A percentile compares a stretch with the other conserved stretches of the same genome.
These are phyloP conservation scores for Neopipo cinnamomea DNA, from an alignment of 2,113 vertebrate species.

Conservation along the genomic window DNA sequence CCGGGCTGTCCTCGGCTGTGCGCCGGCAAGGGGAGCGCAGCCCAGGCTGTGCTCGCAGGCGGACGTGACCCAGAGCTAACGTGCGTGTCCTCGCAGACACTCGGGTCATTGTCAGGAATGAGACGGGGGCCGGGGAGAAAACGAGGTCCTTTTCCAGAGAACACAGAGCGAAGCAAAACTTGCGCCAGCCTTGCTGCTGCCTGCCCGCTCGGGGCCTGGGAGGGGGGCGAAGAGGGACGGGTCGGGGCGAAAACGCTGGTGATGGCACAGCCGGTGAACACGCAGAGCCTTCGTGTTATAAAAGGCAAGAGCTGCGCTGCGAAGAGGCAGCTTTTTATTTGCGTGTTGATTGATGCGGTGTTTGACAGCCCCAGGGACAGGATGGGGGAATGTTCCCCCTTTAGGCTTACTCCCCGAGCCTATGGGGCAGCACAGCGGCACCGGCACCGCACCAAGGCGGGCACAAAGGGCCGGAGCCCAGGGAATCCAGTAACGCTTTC, in stretches of 20 bases:
- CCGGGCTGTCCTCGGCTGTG: neutral
- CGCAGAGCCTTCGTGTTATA: neutral
- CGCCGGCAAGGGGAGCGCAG: neutral
- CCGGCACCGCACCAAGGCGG: neutral
- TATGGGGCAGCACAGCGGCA: neutral
- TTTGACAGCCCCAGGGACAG: no score
- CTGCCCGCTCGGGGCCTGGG: neutral
- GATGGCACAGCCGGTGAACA: neutral
- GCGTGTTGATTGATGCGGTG: fast-evolving
- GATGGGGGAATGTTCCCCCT: fast-evolving
- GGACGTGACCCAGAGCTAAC: neutral
- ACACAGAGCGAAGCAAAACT: neutral
- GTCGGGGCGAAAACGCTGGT: fast-evolving
- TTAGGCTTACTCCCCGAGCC: neutral
- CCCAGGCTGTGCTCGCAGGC: neutral
- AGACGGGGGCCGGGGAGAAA: neutral
- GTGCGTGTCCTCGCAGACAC: neutral
- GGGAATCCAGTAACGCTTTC: neutral
- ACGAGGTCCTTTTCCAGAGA: neutral
- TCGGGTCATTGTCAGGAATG: neutral
- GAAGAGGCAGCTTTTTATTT: neutral
- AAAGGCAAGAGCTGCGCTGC: neutral
- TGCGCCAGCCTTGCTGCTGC: neutral
- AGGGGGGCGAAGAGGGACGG: neutral
- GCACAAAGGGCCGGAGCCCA: neutral